Evolutionary conservation across 2,113 vertebrate genomes (phyloP).

Genomic region (Myiagra hebetior): DNA sequence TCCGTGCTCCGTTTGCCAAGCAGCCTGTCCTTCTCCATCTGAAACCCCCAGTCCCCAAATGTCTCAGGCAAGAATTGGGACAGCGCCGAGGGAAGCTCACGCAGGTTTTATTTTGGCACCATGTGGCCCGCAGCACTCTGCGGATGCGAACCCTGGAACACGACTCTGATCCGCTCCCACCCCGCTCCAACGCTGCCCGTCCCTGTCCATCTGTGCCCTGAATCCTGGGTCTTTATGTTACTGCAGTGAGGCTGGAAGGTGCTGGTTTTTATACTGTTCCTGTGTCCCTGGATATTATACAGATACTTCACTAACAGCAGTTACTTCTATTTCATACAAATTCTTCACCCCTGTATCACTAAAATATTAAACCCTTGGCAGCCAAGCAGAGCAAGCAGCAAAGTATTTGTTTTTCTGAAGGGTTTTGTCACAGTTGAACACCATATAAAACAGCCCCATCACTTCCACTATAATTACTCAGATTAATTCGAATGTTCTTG

Average conservation of each 20-base stretch:
- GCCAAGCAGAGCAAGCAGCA: background rate
- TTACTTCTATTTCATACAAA: background rate
- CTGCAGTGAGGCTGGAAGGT: background rate
- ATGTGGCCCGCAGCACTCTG: background rate
- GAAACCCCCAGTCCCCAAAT: background rate
- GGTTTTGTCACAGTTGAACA: background rate
- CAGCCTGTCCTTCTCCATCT: constrained; percentile 28
- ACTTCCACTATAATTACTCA: background rate
- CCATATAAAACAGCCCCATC: background rate
- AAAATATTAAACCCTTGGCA: background rate
- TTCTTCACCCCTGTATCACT: background rate
- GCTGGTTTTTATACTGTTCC: background rate
- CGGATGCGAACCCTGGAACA: background rate
- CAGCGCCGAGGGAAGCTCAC: background rate
- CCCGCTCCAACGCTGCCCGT: background rate
- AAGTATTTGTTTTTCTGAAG: background rate
- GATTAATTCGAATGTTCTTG: background rate
- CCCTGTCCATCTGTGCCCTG: constrained; percentile 23
- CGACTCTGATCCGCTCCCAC: background rate
- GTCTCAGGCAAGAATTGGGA: background rate
- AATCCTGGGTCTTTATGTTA: background rate
- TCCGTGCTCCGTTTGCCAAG: background rate
- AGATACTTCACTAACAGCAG: background rate
- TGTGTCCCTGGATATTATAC: background rate
- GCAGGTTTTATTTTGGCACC: constrained; percentile 35